Percentiles rank a stretch among this genome's conserved stretches.
These are phyloP conservation scores for Nasonia vitripennis DNA, from an alignment of 1,140 invertebrate genomes.

Conservation along the genomic window DNA sequence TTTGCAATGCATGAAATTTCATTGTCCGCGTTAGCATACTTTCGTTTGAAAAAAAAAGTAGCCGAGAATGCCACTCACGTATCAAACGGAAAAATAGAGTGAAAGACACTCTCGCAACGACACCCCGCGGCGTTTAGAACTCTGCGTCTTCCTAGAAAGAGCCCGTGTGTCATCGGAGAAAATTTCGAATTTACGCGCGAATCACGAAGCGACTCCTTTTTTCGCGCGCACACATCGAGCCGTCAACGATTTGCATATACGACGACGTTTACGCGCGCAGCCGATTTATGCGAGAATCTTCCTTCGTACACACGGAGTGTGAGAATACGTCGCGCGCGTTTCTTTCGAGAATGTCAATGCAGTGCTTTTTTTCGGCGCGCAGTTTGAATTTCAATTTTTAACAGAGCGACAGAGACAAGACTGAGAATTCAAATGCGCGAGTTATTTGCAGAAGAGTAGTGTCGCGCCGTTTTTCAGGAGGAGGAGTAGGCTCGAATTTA, in stretches of 20 bases:
- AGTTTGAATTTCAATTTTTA: conserved; percentile 16
- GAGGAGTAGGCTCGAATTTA: background rate
- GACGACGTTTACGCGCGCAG: background rate
- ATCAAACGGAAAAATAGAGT: no score
- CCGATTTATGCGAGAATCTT: background rate
- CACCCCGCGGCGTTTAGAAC: no score
- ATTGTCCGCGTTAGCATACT: background rate
- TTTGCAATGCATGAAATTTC: background rate
- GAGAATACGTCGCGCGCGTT: background rate
- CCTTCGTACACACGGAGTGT: no score
- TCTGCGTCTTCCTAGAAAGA: no score
- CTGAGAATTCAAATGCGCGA: conserved; percentile 5
- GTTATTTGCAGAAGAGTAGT: background rate
- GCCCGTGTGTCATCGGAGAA: background rate
- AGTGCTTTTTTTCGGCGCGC: background rate
- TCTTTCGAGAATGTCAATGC: conserved; percentile 38
- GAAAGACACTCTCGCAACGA: no score
- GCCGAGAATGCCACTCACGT: background rate
- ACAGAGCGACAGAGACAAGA: no score
- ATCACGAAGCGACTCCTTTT: background rate
- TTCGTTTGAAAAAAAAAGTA: background rate
- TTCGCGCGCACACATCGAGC: background rate
- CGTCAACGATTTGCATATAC: background rate
- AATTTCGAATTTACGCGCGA: background rate
- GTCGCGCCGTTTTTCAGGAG: background rate